Evolutionary conservation across 2,113 vertebrate genomes (phyloP), one percentile per base, ranked within the genome.

Genomic region (Psammodynastes pulverulentus): DNA sequence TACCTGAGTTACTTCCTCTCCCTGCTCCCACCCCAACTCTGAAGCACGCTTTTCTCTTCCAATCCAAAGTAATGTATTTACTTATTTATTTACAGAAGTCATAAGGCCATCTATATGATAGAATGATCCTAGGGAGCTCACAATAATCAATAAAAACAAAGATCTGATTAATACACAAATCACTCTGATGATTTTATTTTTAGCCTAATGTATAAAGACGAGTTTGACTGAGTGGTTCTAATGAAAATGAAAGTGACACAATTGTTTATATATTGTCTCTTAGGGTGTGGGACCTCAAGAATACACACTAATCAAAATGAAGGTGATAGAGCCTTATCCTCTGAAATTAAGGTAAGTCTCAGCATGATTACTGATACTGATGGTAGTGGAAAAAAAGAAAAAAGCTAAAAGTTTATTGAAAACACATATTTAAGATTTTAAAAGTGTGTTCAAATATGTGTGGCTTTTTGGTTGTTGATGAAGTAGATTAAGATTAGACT

Each of bases 261-360:
- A 96, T 91, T 95, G 29, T 46, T 4, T 96, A 4, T 95, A 89
- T 91, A 26, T 94, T 93, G 92, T 67, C 95, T 93, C 92, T 9
- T 92, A 99, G 99, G 99, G 99, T 95, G 98, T 99, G 12, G 99
- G 98, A 90, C 99, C 99, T 95, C 99, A 99, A 91, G 99, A 99
- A 95, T 99, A 99, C 90, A 99, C 99, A 0, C 97, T 99, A 34
- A 97, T 99, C 94, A 99, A 99, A 97, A 98, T 99, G 98, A 99
- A 99, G 97, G 97, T 99, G 29, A 95, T 99, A 52, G 99, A 99
- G 46, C 99, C 99, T 5, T 99, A 98, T 91, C 99, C 99, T 7
- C 91, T 97, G 46, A 99, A 99, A 95, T 93, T 99, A 95, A 99
- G 99, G 98, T 99, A 92, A 49, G 91, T 54, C 51, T 72, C 2